Evolutionary conservation across 2,797 vertebrate genomes (phyloP).

Genomic region (Crenuchus spilurus): DNA sequence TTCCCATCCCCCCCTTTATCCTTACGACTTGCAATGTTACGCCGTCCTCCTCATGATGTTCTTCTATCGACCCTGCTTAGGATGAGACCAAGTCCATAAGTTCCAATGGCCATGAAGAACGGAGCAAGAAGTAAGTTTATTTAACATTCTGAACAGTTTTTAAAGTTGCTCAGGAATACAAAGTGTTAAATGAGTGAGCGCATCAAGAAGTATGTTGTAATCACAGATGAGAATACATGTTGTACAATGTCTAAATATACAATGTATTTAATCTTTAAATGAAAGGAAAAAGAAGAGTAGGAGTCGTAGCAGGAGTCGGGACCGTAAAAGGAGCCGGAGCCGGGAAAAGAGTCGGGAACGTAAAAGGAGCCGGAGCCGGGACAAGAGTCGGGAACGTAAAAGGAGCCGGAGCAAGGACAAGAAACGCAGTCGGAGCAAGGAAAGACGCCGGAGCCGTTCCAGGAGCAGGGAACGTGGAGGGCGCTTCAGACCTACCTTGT

Average conservation of each 20-base stretch:
- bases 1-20: slow-evolving; percentile 86
- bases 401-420: slow-evolving; percentile 87
- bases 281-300: slow-evolving; percentile 86
- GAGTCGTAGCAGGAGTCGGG: slow-evolving; percentile 85
- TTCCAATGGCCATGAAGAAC: slow-evolving; percentile 91
- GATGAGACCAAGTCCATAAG: slow-evolving; percentile 93
- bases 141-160: neutral
- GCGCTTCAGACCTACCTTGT: slow-evolving; percentile 87
- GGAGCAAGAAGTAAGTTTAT: slow-evolving; percentile 88
- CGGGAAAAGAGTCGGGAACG: slow-evolving; percentile 87
- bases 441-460: slow-evolving; percentile 83
- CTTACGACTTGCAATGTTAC: slow-evolving; percentile 94
- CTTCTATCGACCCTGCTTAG: slow-evolving; percentile 97
- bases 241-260: slow-evolving; percentile 2
- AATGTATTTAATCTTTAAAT: slow-evolving; percentile 11
- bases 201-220: slow-evolving; percentile 1
- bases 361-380: slow-evolving; percentile 85
- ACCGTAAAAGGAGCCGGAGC: slow-evolving; percentile 86
- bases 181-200: neutral
- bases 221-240: slow-evolving; percentile 4
- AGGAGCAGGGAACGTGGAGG: slow-evolving; percentile 88
- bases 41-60: slow-evolving; percentile 95
- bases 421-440: slow-evolving; percentile 86
- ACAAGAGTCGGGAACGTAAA: slow-evolving; percentile 83
- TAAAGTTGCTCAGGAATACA: neutral